Conservation (phyloP, 2,113 vertebrate genomes). For the Nibea albiflora region DNA sequence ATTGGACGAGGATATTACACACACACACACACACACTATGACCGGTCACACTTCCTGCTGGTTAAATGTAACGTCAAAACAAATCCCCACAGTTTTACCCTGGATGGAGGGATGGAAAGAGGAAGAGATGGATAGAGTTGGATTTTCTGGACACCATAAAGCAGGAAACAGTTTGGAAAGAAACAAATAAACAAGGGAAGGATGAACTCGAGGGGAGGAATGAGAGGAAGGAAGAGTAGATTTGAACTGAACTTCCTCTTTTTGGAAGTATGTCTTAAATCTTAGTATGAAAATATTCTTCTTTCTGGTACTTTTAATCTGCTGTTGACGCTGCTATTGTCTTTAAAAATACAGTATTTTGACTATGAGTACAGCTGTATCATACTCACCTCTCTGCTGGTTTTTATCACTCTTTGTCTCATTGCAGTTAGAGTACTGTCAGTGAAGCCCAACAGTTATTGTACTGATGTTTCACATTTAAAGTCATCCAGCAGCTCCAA, state of each 20-base stretch:
- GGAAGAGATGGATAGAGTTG: constrained; percentile 3
- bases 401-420: not conserved
- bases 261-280: not conserved
- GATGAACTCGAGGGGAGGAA: not conserved
- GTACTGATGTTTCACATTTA: not conserved
- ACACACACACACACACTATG: constrained; percentile 74
- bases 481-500: not conserved
- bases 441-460: not conserved
- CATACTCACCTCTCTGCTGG: not conserved
- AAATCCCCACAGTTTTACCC: constrained; percentile 79
- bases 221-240: not conserved
- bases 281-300: not conserved
- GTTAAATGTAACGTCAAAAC: constrained; percentile 61
- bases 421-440: not conserved
- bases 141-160: constrained; percentile 26
- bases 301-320: not conserved
- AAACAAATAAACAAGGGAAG: not conserved
- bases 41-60: constrained; percentile 70
- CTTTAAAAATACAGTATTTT: not conserved
- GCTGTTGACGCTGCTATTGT: not conserved
- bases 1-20: constrained; percentile 85
- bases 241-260: not conserved
- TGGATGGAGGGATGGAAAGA: constrained; percentile 23
- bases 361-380: not conserved
- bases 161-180: constrained; percentile 23